A percentile compares a stretch with the other conserved stretches of the same genome.
phyloP scores from a whole-genome alignment of 53 echinoderm and acorn worm species.

The Apostichopus leukothele region DNA sequence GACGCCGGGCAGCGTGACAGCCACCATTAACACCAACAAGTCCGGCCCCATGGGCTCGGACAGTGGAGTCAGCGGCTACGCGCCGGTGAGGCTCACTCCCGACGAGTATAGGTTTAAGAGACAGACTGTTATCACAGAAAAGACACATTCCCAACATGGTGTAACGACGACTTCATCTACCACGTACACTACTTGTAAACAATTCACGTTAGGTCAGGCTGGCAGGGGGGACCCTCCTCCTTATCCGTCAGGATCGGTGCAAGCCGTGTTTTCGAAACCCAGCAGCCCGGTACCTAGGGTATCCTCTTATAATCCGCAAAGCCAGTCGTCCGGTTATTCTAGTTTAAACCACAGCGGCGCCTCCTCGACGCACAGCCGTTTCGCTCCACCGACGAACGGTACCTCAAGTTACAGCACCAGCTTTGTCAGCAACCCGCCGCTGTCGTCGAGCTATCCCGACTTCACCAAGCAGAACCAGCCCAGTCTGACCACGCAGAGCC shows the following conservation, averaged over 20 bases:
- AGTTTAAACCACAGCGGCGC: neutral
- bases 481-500: constrained; percentile 41
- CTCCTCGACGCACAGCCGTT: neutral
- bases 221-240: constrained; percentile 42
- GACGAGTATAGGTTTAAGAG: constrained; percentile 56
- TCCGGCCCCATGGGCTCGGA: constrained; percentile 45
- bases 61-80: neutral
- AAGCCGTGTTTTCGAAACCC: neutral
- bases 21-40: constrained; percentile 15
- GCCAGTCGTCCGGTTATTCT: neutral
- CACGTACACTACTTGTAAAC: constrained; percentile 54
- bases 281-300: neutral
- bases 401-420: neutral
- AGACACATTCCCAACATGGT: constrained; percentile 60
- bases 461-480: constrained; percentile 47
- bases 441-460: constrained; percentile 43
- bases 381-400: neutral
- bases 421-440: neutral
- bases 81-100: constrained; percentile 48
- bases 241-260: constrained; percentile 28
- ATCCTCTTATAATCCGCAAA: neutral
- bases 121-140: constrained; percentile 64
- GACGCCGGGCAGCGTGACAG: constrained; percentile 10
- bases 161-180: constrained; percentile 66
- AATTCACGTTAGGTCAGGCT: constrained; percentile 28